A percentile compares a stretch with the other conserved stretches of the same genome.
Conservation (phyloP, 1,140 invertebrate genomes). For the Sycophaga agraensis region DNA sequence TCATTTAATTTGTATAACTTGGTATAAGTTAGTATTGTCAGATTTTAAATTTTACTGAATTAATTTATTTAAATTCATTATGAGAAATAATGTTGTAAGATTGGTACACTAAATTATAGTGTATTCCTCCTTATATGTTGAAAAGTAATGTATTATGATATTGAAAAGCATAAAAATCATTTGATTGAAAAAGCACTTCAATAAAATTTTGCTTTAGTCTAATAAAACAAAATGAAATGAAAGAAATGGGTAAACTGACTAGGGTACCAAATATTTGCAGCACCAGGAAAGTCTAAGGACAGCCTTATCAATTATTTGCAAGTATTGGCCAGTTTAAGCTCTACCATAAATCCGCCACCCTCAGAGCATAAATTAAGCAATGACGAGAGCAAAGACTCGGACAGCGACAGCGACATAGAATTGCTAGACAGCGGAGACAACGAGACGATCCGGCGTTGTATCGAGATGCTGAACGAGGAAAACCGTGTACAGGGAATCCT, state of each 20-base stretch:
- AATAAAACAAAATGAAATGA: not conserved
- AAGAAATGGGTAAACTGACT: no score
- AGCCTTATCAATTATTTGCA: slow-evolving; percentile 49
- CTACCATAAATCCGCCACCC: slow-evolving; percentile 36
- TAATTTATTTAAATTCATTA: no score
- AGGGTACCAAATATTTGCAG: slow-evolving; percentile 28
- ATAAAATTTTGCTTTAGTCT: no score
- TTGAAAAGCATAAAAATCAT: not conserved
- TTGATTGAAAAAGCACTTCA: not conserved
- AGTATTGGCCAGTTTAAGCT: slow-evolving; percentile 51
- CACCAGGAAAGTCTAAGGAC: slow-evolving; percentile 35
- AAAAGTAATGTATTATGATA: no score
- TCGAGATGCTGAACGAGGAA: slow-evolving; percentile 68
- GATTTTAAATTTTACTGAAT: no score
- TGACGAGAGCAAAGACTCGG: slow-evolving; percentile 36
- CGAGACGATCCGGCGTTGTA: slow-evolving; percentile 56
- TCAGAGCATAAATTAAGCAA: not conserved
- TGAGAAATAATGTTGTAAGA: no score
- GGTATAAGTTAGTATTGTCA: no score
- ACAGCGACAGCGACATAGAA: slow-evolving; percentile 48
- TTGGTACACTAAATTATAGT: no score
- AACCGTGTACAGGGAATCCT: slow-evolving; percentile 66
- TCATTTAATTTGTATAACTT: no score
- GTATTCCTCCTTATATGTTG: no score
- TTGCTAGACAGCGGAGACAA: slow-evolving; percentile 49